These are phyloP conservation scores for Phoxinus dragarum DNA, from an alignment of 2,797 vertebrate genomes.

Conservation along the genomic window DNA sequence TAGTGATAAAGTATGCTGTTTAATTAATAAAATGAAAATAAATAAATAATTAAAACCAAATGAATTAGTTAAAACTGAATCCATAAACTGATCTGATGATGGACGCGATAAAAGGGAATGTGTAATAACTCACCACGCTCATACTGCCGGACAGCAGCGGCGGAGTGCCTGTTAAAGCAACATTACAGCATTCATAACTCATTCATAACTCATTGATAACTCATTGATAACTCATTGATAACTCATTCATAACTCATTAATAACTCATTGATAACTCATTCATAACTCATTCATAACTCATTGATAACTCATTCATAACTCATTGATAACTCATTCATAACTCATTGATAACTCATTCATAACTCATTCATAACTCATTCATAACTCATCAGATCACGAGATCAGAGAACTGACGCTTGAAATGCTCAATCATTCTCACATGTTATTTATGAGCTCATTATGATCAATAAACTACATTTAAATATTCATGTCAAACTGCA, in stretches of 20 bases:
- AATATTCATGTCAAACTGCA: neutral
- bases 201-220: neutral
- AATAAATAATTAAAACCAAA: too few species aligned
- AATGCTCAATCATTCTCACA: too few species aligned
- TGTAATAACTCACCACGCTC: constrained; percentile 65
- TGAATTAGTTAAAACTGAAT: neutral
- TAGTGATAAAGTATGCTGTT: neutral
- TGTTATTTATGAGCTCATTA: neutral
- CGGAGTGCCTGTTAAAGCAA: constrained; percentile 68
- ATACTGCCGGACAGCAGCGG: constrained; percentile 68
- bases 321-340: too few species aligned
- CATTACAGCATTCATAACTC: neutral
- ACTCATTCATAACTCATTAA: neutral
- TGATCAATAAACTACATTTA: neutral
- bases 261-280: neutral
- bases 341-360: neutral
- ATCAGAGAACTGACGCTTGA: too few species aligned
- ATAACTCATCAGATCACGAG: too few species aligned
- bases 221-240: too few species aligned
- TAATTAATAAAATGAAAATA: neutral
- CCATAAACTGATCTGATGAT: neutral
- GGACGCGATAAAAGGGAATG: too few species aligned
- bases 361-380: neutral
- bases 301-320: too few species aligned
- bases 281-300: neutral